Evolutionary conservation across 2,888 invertebrate species (phyloP).

Genomic region (Macaria notata): DNA sequence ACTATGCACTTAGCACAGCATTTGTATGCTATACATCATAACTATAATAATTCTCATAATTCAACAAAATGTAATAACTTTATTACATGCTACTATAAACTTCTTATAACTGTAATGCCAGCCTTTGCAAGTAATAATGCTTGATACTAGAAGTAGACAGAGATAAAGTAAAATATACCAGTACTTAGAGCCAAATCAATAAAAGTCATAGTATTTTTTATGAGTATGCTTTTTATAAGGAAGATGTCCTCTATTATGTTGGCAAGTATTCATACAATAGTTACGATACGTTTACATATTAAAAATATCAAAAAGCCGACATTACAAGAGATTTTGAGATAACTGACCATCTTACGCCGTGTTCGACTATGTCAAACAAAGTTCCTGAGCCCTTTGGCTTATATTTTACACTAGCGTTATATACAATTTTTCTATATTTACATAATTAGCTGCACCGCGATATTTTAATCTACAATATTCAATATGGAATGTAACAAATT

Average conservation of each 20-base stretch:
- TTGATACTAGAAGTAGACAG: not conserved
- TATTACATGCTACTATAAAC: constrained; percentile 30
- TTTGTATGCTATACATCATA: constrained; percentile 56
- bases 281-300: too few species aligned
- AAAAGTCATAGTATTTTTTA: not conserved
- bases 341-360: constrained; percentile 33
- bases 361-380: constrained; percentile 47
- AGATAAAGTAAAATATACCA: too few species aligned
- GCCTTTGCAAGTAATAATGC: constrained; percentile 12
- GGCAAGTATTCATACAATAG: too few species aligned
- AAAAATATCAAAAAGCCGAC: constrained; percentile 11
- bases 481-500: constrained; percentile 73
- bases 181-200: too few species aligned
- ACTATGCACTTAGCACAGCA: constrained; percentile 82
- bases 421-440: constrained; percentile 72
- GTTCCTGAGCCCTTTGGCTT: constrained; percentile 43
- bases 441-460: constrained; percentile 64
- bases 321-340: constrained; percentile 25
- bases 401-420: constrained; percentile 51
- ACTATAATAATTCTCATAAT: constrained; percentile 51
- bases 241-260: too few species aligned
- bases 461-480: constrained; percentile 49
- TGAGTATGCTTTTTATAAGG: too few species aligned
- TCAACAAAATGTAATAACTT: constrained; percentile 40
- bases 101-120: constrained; percentile 32